Conservation (phyloP, 2,113 vertebrate species). For the Bettongia penicillata region DNA sequence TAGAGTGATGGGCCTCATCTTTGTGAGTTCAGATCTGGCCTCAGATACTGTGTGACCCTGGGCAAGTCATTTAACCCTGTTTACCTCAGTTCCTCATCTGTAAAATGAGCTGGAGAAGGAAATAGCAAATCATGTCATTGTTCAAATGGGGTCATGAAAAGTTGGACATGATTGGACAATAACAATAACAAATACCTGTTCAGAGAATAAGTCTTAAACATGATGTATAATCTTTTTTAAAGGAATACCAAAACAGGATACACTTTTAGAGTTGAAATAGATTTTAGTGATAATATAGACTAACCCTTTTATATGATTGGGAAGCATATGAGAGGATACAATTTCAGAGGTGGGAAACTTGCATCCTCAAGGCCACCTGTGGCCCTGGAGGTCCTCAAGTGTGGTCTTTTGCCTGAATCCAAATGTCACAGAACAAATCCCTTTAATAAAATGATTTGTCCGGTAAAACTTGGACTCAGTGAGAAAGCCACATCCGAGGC, state of each 20-base stretch:
- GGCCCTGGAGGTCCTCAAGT: too few relatives aligned
- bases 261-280: constrained; percentile 20
- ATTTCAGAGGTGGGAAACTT: background rate
- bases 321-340: constrained; percentile 10
- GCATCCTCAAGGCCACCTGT: too few relatives aligned
- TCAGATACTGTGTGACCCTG: background rate
- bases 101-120: background rate
- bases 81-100: background rate
- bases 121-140: background rate
- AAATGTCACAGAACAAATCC: too few relatives aligned
- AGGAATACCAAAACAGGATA: constrained; percentile 29
- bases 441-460: too few relatives aligned
- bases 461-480: too few relatives aligned
- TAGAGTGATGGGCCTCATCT: background rate
- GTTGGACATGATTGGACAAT: background rate
- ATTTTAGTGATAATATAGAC: constrained; percentile 57
- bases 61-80: background rate
- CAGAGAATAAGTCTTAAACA: background rate
- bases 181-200: background rate
- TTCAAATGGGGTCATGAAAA: background rate
- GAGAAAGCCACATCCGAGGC: too few relatives aligned
- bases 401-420: too few relatives aligned
- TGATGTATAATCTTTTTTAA: constrained; percentile 27
- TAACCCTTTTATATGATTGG: constrained; percentile 51
- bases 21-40: background rate